Base-by-base conservation (phyloP, 2,888 invertebrate species). In the Philhelius pedissequus region DNA sequence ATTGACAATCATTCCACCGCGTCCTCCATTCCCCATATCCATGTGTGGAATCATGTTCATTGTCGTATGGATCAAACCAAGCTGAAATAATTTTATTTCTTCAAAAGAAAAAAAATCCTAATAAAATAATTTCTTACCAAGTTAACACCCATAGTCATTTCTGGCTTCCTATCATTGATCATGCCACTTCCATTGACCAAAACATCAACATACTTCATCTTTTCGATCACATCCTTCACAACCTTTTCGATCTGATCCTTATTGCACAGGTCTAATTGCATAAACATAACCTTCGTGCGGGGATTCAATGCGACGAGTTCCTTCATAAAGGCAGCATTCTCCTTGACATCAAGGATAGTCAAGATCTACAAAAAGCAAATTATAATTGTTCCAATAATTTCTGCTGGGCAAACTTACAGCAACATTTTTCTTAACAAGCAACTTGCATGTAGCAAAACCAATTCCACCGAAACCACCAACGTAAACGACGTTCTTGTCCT, bases 41-140 rank as follows among this genome's bases (percentile, higher is more conserved):
- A 91, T 91, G 43, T 89, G 88, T n/a, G 88, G 87, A 27, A 90
- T 86, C 7, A 88, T 89, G 69, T 88, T 89, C 86, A 90, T 84
- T 0, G 90, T 90, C 8, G 91, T 88, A 0, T 91, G 90, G n/a
- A 90, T 90, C 15, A 91, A 27, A 4, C 90, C 92, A 88, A 89
- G 88, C 92, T 92, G 86, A 4, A 68, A 68, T 3, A 6, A 2
- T 30, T 38, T 27, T 8, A 40, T 13, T 60, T 4, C n/a, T n/a
- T 43, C 4, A 13, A 1, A 20, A 9, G 1, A 35, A 13, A 8
- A 22, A n/a, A 32, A 35, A 11, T 30, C 15, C 2, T 52, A 32
- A 8, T 48, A 9, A 43, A n/a, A 22, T 15, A 2, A 11, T 11
- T 43, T 62, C 77, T 58, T 92, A 94, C 93, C 82, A 94, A 93